phyloP scores from a whole-genome alignment of 2,888 invertebrate genomes.

The Tinea semifulvella region DNA sequence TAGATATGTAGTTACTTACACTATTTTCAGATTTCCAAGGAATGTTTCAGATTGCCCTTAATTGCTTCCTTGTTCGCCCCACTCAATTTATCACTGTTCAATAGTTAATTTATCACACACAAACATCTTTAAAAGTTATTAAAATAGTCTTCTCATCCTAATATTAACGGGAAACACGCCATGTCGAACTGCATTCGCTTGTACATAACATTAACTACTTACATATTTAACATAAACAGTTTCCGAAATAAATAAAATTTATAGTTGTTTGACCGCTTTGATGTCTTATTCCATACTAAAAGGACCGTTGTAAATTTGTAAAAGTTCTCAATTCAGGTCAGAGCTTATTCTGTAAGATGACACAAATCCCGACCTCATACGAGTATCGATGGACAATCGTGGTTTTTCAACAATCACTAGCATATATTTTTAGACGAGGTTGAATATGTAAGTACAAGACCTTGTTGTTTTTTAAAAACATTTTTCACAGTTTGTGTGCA shows the following conservation, averaged over 20 bases:
- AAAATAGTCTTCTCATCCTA: no score
- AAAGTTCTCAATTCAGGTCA: constrained; percentile 36
- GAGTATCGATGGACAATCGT: no score
- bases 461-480: background rate
- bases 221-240: constrained; percentile 3
- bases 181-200: background rate
- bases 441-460: background rate
- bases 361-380: constrained; percentile 27
- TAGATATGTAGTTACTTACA: background rate
- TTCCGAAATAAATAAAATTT: constrained; percentile 12
- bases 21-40: background rate
- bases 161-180: no score
- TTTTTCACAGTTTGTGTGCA: constrained; percentile 24
- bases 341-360: constrained; percentile 42
- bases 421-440: constrained; percentile 1
- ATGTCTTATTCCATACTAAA: constrained; percentile 27
- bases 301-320: constrained; percentile 28
- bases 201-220: background rate
- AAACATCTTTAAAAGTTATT: constrained; percentile 1
- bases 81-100: constrained; percentile 2
- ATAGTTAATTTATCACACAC: constrained; percentile 4
- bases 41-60: no score
- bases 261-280: constrained; percentile 28
- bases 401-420: background rate
- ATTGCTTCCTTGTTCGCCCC: background rate